phyloP scores from a whole-genome alignment of 2,113 vertebrate species.

The Halichoerus grypus region DNA sequence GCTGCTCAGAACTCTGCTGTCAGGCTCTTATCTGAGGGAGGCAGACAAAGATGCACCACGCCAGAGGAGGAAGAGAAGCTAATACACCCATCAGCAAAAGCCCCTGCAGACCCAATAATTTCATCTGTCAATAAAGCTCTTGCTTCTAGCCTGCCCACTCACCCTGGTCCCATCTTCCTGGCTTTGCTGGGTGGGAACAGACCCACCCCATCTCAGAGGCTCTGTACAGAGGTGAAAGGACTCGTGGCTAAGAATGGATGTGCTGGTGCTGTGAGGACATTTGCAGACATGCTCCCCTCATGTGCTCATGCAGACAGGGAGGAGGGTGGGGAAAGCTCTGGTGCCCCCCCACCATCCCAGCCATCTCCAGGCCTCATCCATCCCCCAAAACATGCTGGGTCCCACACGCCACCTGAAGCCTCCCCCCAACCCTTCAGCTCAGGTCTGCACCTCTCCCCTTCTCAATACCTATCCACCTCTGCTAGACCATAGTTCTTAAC shows the following conservation, averaged over 20 bases:
- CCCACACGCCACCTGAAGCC: background rate
- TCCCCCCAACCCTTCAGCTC: background rate
- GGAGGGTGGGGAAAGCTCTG: background rate
- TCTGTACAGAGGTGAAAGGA: constrained; percentile 26
- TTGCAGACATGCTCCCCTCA: background rate
- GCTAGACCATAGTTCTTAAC: background rate
- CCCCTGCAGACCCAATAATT: background rate
- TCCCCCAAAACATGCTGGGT: background rate
- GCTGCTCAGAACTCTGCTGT: background rate
- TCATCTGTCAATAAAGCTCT: background rate
- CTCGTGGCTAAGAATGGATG: background rate
- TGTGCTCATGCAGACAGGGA: background rate
- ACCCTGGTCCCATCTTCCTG: background rate
- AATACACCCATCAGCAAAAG: background rate
- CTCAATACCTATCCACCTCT: background rate
- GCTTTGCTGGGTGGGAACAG: background rate
- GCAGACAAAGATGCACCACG: background rate
- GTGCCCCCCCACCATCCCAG: too few species aligned
- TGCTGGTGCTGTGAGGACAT: background rate
- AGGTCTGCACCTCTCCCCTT: background rate
- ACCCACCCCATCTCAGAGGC: background rate
- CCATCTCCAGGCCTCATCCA: background rate
- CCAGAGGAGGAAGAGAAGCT: background rate
- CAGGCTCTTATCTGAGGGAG: background rate
- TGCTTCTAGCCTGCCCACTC: background rate